phyloP scores from a whole-genome alignment of 2,113 vertebrate genomes.

The Pongo pygmaeus region DNA sequence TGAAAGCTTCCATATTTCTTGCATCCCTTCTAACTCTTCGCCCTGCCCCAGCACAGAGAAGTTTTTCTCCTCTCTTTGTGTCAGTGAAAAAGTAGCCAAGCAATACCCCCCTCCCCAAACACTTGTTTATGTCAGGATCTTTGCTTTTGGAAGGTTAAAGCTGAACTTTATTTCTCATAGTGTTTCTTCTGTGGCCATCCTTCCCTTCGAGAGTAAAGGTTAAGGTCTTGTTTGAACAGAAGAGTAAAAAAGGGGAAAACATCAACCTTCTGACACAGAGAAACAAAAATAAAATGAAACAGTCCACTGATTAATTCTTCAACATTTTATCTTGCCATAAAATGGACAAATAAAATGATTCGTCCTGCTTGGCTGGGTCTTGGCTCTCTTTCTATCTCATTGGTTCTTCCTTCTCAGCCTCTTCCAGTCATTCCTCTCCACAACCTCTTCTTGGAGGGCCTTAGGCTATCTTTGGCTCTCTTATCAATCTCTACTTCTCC shows the following conservation, averaged over 20 bases:
- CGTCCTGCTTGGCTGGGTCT: background rate
- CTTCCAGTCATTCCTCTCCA: background rate
- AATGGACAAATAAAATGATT: background rate
- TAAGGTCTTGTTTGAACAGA: background rate
- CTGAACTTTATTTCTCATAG: background rate
- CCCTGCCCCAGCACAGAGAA: background rate
- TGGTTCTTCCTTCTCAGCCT: background rate
- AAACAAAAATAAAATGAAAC: background rate
- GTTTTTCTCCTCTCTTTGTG: background rate
- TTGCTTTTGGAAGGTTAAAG: background rate
- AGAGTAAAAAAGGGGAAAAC: background rate
- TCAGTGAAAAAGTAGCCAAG: background rate
- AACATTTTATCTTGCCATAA: background rate
- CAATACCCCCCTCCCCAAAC: background rate
- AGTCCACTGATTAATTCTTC: background rate
- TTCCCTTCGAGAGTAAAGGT: background rate
- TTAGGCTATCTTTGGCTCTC: background rate
- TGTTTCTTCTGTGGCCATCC: background rate
- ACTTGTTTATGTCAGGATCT: background rate
- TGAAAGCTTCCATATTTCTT: background rate
- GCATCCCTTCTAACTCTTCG: background rate
- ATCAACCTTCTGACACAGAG: background rate
- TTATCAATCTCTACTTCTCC: background rate
- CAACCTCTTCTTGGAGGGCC: background rate
- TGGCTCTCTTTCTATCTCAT: background rate